Evolutionary conservation across 2,113 vertebrate genomes (phyloP).

Genomic region (Rhinichthys klamathensis): DNA sequence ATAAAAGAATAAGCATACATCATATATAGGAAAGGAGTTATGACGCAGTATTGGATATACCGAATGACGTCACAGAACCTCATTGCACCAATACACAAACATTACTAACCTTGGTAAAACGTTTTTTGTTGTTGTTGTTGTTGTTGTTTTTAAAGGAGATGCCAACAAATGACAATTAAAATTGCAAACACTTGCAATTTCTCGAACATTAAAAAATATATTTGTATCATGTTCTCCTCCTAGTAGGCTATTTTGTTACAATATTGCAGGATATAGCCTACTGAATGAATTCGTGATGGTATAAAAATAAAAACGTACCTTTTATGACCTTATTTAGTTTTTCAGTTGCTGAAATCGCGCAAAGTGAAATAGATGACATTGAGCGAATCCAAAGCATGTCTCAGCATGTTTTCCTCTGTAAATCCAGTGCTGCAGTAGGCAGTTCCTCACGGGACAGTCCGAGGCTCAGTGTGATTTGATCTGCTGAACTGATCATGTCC

Average conservation of each 20-base stretch:
- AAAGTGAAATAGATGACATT: background rate
- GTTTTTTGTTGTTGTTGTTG: too few relatives aligned
- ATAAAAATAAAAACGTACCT: conserved; percentile 1
- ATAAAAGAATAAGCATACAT: too few relatives aligned
- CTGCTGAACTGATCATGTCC: background rate
- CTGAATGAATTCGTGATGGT: background rate
- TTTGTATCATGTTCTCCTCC: background rate
- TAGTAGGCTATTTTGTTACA: background rate
- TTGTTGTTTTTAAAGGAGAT: background rate
- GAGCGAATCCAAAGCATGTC: background rate
- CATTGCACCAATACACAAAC: conserved; percentile 22
- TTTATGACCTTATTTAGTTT: background rate
- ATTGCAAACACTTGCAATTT: background rate
- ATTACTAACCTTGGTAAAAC: background rate
- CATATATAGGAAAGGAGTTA: background rate
- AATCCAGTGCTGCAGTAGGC: conserved; percentile 44
- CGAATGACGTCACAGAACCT: conserved; percentile 27
- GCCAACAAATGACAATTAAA: background rate
- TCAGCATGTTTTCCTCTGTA: conserved; percentile 4
- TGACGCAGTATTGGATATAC: conserved; percentile 33
- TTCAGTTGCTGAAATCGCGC: background rate
- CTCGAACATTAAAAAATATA: background rate
- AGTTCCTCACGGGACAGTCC: conserved; percentile 35
- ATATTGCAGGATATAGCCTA: background rate
- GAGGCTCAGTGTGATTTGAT: conserved; percentile 7